These are phyloP conservation scores for Alsophila aescularia DNA, from an alignment of 2,888 invertebrate species.

Conservation along the genomic window DNA sequence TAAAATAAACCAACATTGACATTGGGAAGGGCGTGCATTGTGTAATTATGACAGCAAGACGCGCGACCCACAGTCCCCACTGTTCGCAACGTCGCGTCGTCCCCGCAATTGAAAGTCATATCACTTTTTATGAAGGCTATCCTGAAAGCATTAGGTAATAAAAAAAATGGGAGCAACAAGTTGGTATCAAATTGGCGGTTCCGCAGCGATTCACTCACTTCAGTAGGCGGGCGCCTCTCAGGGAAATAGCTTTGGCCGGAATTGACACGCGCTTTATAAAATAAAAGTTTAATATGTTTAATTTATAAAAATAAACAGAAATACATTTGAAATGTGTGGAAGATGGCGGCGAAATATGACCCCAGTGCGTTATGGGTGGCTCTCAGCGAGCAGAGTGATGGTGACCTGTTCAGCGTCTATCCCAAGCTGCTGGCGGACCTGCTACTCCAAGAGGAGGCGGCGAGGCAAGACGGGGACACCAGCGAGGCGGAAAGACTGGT, in stretches of 20 bases:
- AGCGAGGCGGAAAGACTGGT: slow-evolving; percentile 83
- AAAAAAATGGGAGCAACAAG: slow-evolving; percentile 32
- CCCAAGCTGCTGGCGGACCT: slow-evolving; percentile 87
- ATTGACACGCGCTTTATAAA: neutral
- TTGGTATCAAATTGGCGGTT: slow-evolving; percentile 20
- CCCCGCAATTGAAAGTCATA: slow-evolving; percentile 1
- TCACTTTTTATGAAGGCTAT: slow-evolving; percentile 12
- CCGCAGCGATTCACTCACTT: slow-evolving; percentile 33
- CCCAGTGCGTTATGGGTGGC: slow-evolving; percentile 81
- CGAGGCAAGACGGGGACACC: slow-evolving; percentile 69
- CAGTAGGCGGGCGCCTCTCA: slow-evolving; percentile 61
- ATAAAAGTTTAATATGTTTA: neutral
- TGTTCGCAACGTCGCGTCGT: neutral
- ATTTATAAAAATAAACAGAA: neutral
- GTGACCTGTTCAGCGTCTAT: slow-evolving; percentile 87
- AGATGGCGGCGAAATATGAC: slow-evolving; percentile 67
- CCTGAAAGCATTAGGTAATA: too few species aligned
- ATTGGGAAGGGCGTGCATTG: too few species aligned
- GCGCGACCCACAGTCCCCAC: too few species aligned
- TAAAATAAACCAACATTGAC: too few species aligned
- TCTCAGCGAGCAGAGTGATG: slow-evolving; percentile 81
- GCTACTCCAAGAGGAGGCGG: slow-evolving; percentile 78
- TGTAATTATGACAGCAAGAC: too few species aligned
- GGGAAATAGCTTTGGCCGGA: slow-evolving; percentile 42
- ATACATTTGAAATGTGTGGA: slow-evolving; percentile 45